Percentiles rank a stretch among this genome's conserved stretches.
Evolutionary conservation across 2,888 invertebrate species (phyloP).

Genomic region (Lasioglossum morio): DNA sequence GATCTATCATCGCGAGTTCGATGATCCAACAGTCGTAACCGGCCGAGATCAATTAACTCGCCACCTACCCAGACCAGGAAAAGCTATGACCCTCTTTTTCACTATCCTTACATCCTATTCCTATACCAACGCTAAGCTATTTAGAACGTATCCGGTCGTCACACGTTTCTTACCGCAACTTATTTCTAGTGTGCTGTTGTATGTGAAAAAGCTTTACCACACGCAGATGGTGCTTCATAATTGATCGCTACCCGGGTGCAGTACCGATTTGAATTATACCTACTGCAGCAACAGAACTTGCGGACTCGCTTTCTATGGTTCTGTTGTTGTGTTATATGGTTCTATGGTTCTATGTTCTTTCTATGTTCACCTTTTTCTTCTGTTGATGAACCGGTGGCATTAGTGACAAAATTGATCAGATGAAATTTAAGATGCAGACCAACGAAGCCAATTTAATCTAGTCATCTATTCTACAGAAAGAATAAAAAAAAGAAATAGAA

Average conservation of each 20-base stretch:
- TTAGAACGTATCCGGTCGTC: not conserved
- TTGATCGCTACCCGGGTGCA: not conserved
- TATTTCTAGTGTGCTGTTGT: not conserved
- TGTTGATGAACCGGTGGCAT: not conserved
- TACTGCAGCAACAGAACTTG: not conserved
- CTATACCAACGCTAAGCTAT: not conserved
- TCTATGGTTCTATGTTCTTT: too few relatives aligned
- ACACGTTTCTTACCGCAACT: not conserved
- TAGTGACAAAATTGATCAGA: too few relatives aligned
- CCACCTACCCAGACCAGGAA: not conserved
- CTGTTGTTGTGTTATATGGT: too few relatives aligned
- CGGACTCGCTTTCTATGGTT: not conserved
- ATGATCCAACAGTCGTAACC: constrained; percentile 5
- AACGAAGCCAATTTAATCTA: too few relatives aligned
- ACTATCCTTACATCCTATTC: not conserved
- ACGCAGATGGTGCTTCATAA: not conserved
- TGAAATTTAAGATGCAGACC: too few relatives aligned
- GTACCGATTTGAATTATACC: not conserved
- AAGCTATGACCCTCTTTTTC: not conserved
- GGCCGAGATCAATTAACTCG: constrained; percentile 7
- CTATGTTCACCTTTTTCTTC: not conserved
- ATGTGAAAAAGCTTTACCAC: not conserved
- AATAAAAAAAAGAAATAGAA: too few relatives aligned
- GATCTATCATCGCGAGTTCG: constrained; percentile 12
- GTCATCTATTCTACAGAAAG: too few relatives aligned